Evolutionary conservation across 1,140 invertebrate genomes (phyloP).

Genomic region (Dryas iulia): DNA sequence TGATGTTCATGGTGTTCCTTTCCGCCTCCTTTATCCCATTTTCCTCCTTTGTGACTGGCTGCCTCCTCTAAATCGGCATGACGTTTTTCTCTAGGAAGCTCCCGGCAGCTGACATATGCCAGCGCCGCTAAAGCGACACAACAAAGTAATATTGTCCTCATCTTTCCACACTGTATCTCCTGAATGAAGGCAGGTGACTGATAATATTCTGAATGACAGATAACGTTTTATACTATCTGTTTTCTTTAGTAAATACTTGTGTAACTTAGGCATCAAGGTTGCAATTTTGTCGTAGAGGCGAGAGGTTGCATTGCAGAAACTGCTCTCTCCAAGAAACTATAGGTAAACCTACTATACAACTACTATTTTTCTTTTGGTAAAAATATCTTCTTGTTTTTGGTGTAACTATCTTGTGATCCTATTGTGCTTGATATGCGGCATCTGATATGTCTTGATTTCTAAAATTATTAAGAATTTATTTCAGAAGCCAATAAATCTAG

Average conservation of each 20-base stretch:
- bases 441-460: too few relatives aligned
- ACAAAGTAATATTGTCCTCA: slow-evolving; percentile 62
- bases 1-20: slow-evolving; percentile 76
- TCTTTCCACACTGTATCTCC: slow-evolving; percentile 55
- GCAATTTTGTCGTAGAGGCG: slow-evolving; percentile 46
- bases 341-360: too few relatives aligned
- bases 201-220: slow-evolving; percentile 42
- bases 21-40: slow-evolving; percentile 81
- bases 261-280: slow-evolving; percentile 68
- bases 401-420: too few relatives aligned
- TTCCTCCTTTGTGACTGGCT: slow-evolving; percentile 78
- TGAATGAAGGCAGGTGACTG: slow-evolving; percentile 57
- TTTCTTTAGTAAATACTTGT: slow-evolving; percentile 58
- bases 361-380: too few relatives aligned
- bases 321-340: slow-evolving; percentile 23
- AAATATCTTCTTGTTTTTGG: too few relatives aligned
- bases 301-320: slow-evolving; percentile 50
- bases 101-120: slow-evolving; percentile 59
- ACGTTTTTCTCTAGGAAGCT: slow-evolving; percentile 50
- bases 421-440: too few relatives aligned
- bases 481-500: too few relatives aligned
- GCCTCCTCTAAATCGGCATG: slow-evolving; percentile 80
- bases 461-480: too few relatives aligned
- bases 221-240: slow-evolving; percentile 68
- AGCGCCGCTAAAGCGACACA: slow-evolving; percentile 59